Evolutionary conservation across 2,113 vertebrate species (phyloP).

Genomic region (Seriola quinqueradiata): DNA sequence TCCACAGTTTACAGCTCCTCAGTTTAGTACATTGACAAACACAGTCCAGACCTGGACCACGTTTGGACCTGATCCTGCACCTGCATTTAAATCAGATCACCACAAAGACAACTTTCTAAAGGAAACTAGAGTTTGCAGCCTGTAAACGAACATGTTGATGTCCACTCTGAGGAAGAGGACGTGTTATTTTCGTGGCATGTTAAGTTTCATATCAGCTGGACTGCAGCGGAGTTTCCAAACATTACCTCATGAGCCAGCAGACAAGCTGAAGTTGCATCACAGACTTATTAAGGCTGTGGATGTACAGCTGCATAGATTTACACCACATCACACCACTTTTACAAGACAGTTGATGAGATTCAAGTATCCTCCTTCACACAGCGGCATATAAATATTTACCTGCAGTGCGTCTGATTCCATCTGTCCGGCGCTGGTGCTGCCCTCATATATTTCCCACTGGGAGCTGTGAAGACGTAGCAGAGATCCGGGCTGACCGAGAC

Average conservation of each 20-base stretch:
- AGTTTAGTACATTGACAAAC: no score
- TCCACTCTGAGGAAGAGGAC: no score
- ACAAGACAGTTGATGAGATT: slow-evolving; percentile 74
- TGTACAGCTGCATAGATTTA: slow-evolving; percentile 44
- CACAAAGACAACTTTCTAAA: no score
- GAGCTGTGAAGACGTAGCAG: slow-evolving; percentile 73
- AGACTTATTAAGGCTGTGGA: slow-evolving; percentile 50
- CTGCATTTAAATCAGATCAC: no score
- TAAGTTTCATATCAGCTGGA: background rate
- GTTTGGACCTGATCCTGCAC: no score
- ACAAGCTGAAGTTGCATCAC: slow-evolving; percentile 57
- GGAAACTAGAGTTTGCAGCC: no score
- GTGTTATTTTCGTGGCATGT: background rate
- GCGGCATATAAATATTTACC: slow-evolving; percentile 81
- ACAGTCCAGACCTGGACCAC: no score
- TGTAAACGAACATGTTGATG: no score
- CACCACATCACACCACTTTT: slow-evolving; percentile 48
- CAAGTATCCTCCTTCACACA: slow-evolving; percentile 62
- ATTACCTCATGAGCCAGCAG: slow-evolving; percentile 42
- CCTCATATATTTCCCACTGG: slow-evolving; percentile 72
- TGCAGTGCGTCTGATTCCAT: slow-evolving; percentile 73
- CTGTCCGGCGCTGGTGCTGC: slow-evolving; percentile 71
- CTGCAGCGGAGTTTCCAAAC: slow-evolving; percentile 30
- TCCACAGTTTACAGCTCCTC: no score
- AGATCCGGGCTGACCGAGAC: slow-evolving; percentile 80